Evolutionary conservation across 2,797 vertebrate species (phyloP).

Genomic region (Oceanodroma leucorhoa): DNA sequence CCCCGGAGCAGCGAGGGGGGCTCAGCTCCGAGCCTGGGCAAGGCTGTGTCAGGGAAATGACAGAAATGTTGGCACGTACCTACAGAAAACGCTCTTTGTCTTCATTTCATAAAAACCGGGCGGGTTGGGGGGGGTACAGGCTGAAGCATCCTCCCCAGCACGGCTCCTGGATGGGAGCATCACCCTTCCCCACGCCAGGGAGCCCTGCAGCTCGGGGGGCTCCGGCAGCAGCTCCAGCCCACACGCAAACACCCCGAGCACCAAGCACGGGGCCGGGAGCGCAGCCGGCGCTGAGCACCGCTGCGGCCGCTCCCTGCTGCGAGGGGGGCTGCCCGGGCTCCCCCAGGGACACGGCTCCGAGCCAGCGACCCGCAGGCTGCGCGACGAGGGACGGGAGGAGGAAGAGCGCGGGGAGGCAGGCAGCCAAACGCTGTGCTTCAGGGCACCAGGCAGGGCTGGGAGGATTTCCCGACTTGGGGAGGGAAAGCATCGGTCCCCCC

Average conservation of each 20-base stretch:
- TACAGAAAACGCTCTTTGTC: background rate
- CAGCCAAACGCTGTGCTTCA: accelerated
- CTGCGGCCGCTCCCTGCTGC: background rate
- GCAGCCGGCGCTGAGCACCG: accelerated
- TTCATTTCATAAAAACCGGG: accelerated
- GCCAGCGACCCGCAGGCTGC: accelerated
- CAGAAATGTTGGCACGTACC: accelerated
- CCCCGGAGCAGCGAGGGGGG: background rate
- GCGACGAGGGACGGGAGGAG: accelerated
- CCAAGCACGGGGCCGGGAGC: accelerated
- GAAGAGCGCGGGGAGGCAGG: background rate
- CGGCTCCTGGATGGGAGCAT: accelerated
- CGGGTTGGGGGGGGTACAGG: accelerated
- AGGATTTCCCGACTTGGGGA: background rate
- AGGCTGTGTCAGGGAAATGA: accelerated
- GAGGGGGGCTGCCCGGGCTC: background rate
- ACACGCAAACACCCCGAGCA: accelerated
- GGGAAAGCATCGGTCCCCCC: background rate
- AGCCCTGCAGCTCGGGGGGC: accelerated
- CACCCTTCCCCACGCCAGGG: background rate
- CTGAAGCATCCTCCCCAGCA: background rate
- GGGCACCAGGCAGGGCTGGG: background rate
- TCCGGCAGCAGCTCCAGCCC: background rate
- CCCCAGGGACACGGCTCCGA: background rate
- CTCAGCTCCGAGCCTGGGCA: background rate